Evolutionary conservation across 2,888 invertebrate species (phyloP).

Genomic region (Isoperla grammatica): DNA sequence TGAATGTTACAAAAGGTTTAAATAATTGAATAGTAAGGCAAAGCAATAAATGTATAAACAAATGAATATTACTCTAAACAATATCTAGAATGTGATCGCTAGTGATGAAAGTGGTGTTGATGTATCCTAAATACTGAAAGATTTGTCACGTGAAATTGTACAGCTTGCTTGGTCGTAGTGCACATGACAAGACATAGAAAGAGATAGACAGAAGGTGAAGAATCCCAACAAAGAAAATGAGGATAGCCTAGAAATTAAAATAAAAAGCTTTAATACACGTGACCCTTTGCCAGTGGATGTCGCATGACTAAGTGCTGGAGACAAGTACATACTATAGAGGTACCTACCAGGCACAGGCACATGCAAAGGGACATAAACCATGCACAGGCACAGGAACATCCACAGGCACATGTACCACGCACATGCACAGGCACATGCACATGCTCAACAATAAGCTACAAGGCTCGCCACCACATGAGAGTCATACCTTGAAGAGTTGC

Average conservation of each 20-base stretch:
- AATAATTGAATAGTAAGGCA: no score
- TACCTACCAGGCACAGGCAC: neutral
- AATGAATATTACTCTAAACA: no score
- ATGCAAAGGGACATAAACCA: neutral
- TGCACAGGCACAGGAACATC: neutral
- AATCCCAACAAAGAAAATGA: neutral
- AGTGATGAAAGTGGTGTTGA: no score
- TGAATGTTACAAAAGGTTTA: no score
- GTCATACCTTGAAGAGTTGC: slow-evolving; percentile 95
- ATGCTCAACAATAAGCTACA: slow-evolving; percentile 1
- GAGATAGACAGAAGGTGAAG: neutral
- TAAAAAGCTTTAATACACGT: neutral
- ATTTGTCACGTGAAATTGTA: no score
- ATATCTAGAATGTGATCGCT: no score
- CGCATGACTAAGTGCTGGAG: neutral
- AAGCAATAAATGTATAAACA: no score
- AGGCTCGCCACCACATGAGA: no score
- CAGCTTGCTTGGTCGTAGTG: no score
- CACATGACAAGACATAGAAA: neutral
- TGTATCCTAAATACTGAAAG: no score
- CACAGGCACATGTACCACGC: neutral
- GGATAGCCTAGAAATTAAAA: neutral
- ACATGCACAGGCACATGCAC: slow-evolving; percentile 2
- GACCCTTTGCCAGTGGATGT: slow-evolving; percentile 15
- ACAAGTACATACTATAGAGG: neutral